phyloP scores from a whole-genome alignment of 2,888 invertebrate species.

The Cheilosia soror region DNA sequence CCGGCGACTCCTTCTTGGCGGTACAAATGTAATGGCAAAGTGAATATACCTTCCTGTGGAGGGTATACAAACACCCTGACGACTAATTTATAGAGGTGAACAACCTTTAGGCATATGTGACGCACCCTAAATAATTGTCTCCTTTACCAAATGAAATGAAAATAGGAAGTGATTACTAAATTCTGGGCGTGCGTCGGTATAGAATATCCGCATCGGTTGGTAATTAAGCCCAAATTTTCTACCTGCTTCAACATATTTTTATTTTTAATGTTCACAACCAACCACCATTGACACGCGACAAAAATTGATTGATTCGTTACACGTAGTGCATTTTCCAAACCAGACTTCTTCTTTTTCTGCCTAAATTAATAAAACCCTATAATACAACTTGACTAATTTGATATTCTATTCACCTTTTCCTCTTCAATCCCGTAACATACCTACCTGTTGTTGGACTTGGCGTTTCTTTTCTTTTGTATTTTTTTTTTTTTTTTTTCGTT shows the following conservation, averaged over 20 bases:
- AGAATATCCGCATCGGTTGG: background rate
- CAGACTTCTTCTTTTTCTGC: slow-evolving; percentile 13
- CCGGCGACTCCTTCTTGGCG: too few species aligned
- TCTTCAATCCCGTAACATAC: background rate
- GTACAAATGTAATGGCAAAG: too few species aligned
- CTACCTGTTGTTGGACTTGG: background rate
- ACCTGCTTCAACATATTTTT: background rate
- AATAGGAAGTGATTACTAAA: too few species aligned
- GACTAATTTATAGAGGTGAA: background rate
- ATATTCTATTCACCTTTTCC: slow-evolving; percentile 51
- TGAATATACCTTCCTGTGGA: too few species aligned
- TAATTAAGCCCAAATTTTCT: background rate
- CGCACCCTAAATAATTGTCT: too few species aligned
- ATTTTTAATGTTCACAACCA: background rate
- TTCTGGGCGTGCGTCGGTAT: too few species aligned
- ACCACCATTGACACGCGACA: slow-evolving; percentile 48
- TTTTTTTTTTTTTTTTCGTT: background rate
- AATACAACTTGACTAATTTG: slow-evolving; percentile 25
- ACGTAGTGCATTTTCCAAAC: background rate
- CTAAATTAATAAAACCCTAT: slow-evolving; percentile 28
- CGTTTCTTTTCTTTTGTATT: background rate
- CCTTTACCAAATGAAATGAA: too few species aligned
- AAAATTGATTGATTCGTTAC: slow-evolving; percentile 36
- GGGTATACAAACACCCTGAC: background rate
- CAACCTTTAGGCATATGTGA: background rate